Percentiles rank a stretch among this genome's conserved stretches.
These are phyloP conservation scores for Asteroscopus sphinx DNA, from an alignment of 2,888 invertebrate species.

Conservation along the genomic window DNA sequence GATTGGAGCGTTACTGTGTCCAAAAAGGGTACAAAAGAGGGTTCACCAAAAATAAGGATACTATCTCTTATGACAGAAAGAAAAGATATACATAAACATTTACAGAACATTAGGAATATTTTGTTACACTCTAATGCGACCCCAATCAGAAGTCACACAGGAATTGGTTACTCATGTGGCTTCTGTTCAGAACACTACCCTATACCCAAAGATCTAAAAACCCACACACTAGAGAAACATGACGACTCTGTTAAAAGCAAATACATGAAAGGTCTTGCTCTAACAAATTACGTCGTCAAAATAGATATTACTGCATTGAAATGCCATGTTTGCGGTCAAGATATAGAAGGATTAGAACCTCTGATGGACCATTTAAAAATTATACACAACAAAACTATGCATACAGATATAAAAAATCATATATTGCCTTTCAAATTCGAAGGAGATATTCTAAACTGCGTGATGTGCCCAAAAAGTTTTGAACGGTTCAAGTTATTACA, in stretches of 20 bases:
- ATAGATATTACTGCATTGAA: constrained; percentile 47
- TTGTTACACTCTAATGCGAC: constrained; percentile 73
- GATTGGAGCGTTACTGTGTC: constrained; percentile 44
- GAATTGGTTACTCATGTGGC: constrained; percentile 69
- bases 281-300: constrained; percentile 50
- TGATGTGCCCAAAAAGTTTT: constrained; percentile 31
- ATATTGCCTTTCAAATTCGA: constrained; percentile 55
- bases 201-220: constrained; percentile 67
- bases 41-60: constrained; percentile 1
- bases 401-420: constrained; percentile 48
- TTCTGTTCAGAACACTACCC: constrained; percentile 66
- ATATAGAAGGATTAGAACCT: constrained; percentile 32
- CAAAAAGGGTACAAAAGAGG: constrained; percentile 15
- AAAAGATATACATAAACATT: constrained; percentile 43
- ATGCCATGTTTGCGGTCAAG: constrained; percentile 34
- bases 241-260: constrained; percentile 52
- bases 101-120: constrained; percentile 66
- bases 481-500: constrained; percentile 45
- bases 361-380: constrained; percentile 35
- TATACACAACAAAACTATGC: constrained; percentile 35
- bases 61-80: neutral
- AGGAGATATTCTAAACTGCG: constrained; percentile 32
- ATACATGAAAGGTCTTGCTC: constrained; percentile 61
- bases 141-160: constrained; percentile 67
- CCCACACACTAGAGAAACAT: constrained; percentile 66